phyloP scores from a whole-genome alignment of 2,113 vertebrate species.

The Nestor notabilis region DNA sequence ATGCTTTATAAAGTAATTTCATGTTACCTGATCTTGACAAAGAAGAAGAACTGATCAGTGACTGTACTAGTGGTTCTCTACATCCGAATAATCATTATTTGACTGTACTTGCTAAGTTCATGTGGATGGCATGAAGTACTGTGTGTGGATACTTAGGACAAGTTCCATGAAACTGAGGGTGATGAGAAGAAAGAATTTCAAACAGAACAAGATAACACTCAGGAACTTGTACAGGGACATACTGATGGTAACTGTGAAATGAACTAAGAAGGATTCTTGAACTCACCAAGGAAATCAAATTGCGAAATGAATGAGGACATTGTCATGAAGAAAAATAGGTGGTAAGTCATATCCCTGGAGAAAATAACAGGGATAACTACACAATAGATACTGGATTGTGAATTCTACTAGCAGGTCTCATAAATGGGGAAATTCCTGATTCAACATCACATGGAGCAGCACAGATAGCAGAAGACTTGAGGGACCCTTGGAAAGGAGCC shows the following conservation, averaged over 20 bases:
- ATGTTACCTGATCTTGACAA: neutral
- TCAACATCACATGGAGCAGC: neutral
- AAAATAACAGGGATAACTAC: conserved; percentile 13
- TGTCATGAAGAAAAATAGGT: conserved; percentile 43
- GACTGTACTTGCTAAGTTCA: neutral
- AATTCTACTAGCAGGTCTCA: neutral
- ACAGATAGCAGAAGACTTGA: neutral
- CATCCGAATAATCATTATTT: neutral
- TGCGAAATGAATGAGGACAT: conserved; percentile 39
- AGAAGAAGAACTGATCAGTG: neutral
- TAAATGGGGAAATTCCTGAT: neutral
- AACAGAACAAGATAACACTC: neutral
- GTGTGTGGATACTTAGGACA: neutral
- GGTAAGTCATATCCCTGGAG: conserved; percentile 7
- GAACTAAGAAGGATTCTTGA: conserved; percentile 24
- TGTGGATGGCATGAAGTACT: neutral
- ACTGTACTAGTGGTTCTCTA: neutral
- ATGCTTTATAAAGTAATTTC: neutral
- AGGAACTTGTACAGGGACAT: neutral
- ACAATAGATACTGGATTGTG: neutral
- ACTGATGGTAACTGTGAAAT: neutral
- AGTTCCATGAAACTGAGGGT: neutral
- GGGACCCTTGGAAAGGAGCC: neutral
- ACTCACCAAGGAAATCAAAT: conserved; percentile 33
- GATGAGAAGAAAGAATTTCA: neutral